Percentiles rank a stretch among this genome's conserved stretches.
These are phyloP conservation scores for Hyalella azteca DNA, from an alignment of 2,888 invertebrate species.

Conservation along the genomic window DNA sequence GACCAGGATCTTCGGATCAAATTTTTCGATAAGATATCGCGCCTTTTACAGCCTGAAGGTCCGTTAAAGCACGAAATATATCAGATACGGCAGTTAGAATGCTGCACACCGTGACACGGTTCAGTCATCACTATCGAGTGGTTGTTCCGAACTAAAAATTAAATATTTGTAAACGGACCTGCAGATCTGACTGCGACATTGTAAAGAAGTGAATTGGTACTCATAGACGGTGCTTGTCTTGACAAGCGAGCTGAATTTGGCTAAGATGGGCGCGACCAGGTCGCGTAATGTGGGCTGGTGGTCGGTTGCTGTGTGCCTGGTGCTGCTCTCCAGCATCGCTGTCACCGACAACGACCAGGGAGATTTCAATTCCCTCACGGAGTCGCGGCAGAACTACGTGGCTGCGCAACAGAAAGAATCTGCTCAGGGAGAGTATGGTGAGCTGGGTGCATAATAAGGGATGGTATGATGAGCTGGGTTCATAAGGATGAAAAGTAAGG, in stretches of 20 bases:
- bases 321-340: not conserved
- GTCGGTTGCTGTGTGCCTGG: not conserved
- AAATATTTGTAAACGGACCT: not conserved
- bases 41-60: not conserved
- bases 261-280: not conserved
- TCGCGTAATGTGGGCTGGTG: not conserved
- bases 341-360: not conserved
- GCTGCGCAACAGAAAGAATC: not conserved
- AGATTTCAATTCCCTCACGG: not conserved
- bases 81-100: not conserved
- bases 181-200: no score
- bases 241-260: not conserved
- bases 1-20: constrained; percentile 27
- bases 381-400: not conserved
- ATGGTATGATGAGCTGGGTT: no score
- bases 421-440: constrained; percentile 13
- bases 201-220: no score
- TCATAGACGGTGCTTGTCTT: not conserved
- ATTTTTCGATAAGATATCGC: not conserved
- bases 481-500: no score
- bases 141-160: not conserved
- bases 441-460: no score
- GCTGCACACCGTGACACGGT: not conserved
- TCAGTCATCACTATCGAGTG: not conserved
- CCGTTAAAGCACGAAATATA: not conserved